Evolutionary conservation across 1,140 invertebrate species (phyloP).

Genomic region (Trichoplusia ni): DNA sequence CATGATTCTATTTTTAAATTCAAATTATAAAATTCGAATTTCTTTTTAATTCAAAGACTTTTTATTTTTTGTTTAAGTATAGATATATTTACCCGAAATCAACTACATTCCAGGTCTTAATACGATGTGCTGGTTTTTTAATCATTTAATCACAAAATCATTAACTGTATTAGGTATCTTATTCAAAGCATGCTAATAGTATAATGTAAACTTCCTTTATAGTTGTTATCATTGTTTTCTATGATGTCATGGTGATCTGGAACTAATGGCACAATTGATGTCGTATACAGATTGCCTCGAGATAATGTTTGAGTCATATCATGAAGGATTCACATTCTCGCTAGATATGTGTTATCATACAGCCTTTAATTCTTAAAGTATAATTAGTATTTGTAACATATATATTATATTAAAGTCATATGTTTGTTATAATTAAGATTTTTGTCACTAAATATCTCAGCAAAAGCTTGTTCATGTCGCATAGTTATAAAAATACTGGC

Average conservation of each 20-base stretch:
- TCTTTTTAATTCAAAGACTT: too few species aligned
- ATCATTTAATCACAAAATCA: background rate
- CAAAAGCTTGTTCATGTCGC: too few species aligned
- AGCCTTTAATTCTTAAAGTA: background rate
- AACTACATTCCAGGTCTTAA: too few species aligned
- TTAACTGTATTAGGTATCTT: background rate
- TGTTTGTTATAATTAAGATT: too few species aligned
- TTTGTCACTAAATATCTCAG: too few species aligned
- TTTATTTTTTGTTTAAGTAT: too few species aligned
- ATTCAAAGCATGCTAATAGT: background rate
- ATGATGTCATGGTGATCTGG: constrained; percentile 21
- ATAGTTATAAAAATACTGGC: too few species aligned
- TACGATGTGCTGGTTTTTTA: too few species aligned
- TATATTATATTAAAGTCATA: background rate
- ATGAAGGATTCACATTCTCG: background rate
- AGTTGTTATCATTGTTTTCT: constrained; percentile 10
- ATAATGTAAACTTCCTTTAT: background rate
- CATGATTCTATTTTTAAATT: too few species aligned
- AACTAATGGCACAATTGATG: constrained; percentile 14
- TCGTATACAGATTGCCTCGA: background rate
- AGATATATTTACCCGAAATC: too few species aligned
- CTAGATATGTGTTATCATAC: background rate
- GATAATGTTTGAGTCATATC: constrained; percentile 16
- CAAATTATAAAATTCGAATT: too few species aligned
- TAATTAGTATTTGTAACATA: too few species aligned